Conservation (phyloP, 2,113 vertebrate genomes). For the Tachycineta bicolor region DNA sequence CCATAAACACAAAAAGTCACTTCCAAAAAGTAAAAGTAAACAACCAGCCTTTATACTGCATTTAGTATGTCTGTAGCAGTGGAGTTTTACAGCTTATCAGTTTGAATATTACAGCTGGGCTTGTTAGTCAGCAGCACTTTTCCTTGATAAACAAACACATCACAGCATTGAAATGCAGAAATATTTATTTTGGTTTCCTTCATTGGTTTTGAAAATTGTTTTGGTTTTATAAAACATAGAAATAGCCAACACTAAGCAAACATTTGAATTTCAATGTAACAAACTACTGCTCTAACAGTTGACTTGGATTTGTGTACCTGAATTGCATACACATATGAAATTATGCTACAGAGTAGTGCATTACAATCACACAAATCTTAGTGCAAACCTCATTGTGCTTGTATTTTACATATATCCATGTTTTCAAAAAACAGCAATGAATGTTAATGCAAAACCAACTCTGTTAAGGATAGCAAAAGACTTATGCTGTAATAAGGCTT, state of each 20-base stretch:
- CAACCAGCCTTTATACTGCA: background rate
- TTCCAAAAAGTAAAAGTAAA: background rate
- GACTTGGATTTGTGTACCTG: conserved; percentile 71
- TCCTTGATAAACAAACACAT: conserved; percentile 10
- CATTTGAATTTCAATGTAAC: conserved; percentile 76
- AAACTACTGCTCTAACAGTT: conserved; percentile 68
- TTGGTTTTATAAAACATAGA: conserved; percentile 87
- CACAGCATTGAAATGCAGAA: conserved; percentile 76
- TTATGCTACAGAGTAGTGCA: conserved; percentile 78
- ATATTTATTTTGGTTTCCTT: conserved; percentile 87
- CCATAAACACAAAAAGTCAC: background rate
- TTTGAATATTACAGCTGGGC: background rate
- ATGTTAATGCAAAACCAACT: conserved; percentile 57
- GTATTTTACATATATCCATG: conserved; percentile 60
- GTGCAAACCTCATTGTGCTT: conserved; percentile 79
- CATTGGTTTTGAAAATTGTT: conserved; percentile 82
- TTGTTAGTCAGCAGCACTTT: background rate
- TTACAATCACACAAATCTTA: conserved; percentile 74
- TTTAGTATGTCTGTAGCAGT: background rate
- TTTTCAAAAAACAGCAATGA: conserved; percentile 56
- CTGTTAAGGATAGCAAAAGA: conserved; percentile 62
- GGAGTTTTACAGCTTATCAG: background rate
- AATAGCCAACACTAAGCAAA: conserved; percentile 82
- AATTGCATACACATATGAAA: conserved; percentile 69
- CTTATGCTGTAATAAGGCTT: conserved; percentile 48